Percentiles rank a stretch among this genome's conserved stretches.
Evolutionary conservation across 2,888 invertebrate genomes (phyloP).

Genomic region (Ariolimax columbianus): DNA sequence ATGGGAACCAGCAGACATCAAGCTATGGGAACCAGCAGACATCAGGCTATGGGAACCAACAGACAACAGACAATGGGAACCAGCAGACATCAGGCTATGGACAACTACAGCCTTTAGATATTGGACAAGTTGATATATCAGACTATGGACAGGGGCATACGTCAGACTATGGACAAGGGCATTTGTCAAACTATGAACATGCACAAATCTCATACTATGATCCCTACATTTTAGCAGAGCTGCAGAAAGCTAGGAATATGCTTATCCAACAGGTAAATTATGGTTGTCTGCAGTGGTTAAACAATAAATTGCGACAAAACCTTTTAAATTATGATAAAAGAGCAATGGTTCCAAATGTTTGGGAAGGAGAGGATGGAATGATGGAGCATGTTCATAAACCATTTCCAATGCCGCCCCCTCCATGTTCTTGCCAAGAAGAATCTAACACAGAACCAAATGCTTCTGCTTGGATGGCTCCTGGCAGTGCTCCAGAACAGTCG

Average conservation of each 20-base stretch:
- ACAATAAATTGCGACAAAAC: not conserved
- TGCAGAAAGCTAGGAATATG: not conserved
- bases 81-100: too few relatives aligned
- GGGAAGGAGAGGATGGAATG: conserved; percentile 15
- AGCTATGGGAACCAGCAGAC: too few relatives aligned
- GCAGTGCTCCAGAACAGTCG: not conserved
- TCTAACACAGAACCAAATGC: not conserved
- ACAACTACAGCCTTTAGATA: too few relatives aligned
- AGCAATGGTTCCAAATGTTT: conserved; percentile 15
- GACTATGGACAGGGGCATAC: not conserved
- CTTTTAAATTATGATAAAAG: not conserved
- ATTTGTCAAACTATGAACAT: not conserved
- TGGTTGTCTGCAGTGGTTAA: not conserved
- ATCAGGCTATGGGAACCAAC: too few relatives aligned
- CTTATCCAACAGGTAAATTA: not conserved
- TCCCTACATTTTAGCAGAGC: not conserved
- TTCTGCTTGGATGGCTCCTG: not conserved
- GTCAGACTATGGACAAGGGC: not conserved
- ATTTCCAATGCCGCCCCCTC: conserved; percentile 6
- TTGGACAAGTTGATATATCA: too few relatives aligned
- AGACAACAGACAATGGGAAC: too few relatives aligned
- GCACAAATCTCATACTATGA: not conserved
- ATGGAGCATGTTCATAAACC: conserved; percentile 1
- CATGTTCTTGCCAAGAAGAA: not conserved
- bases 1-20: too few relatives aligned